A percentile compares a stretch with the other conserved stretches of the same genome.
phyloP scores from a whole-genome alignment of 2,797 vertebrate species.

The Epinephelus awoara region DNA sequence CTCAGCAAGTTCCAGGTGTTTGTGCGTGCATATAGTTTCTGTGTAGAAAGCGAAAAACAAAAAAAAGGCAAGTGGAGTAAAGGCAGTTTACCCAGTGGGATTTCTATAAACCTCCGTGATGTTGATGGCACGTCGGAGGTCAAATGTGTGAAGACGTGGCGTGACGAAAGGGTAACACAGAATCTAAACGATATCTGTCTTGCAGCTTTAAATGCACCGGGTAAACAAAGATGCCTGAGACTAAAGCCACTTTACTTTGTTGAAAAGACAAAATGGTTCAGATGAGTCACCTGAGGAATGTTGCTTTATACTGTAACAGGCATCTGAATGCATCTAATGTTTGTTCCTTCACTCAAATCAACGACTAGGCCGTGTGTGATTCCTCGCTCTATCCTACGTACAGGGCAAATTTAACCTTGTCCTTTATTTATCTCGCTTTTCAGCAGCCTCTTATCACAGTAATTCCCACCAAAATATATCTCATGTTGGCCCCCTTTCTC shows the following conservation, averaged over 20 bases:
- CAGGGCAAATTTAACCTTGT: constrained; percentile 61
- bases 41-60: constrained; percentile 55
- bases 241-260: constrained; percentile 54
- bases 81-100: constrained; percentile 66
- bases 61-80: constrained; percentile 69
- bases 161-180: constrained; percentile 21
- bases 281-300: constrained; percentile 79
- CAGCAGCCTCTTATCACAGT: constrained; percentile 46
- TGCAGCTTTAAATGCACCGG: constrained; percentile 54
- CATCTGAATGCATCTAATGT: constrained; percentile 48
- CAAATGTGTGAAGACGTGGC: constrained; percentile 35
- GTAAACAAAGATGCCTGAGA: constrained; percentile 64
- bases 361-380: constrained; percentile 41
- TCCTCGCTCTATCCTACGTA: constrained; percentile 57
- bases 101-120: constrained; percentile 31
- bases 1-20: constrained; percentile 53
- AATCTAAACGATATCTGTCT: constrained; percentile 41
- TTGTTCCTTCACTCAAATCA: constrained; percentile 47
- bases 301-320: constrained; percentile 58
- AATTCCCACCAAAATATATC: constrained; percentile 53
- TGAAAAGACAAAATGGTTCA: constrained; percentile 68
- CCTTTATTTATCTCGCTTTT: constrained; percentile 41
- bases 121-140: constrained; percentile 27
- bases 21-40: constrained; percentile 65
- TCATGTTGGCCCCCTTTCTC: constrained; percentile 54